phyloP scores from a whole-genome alignment of 2,113 vertebrate species.

The Stegastes partitus region DNA sequence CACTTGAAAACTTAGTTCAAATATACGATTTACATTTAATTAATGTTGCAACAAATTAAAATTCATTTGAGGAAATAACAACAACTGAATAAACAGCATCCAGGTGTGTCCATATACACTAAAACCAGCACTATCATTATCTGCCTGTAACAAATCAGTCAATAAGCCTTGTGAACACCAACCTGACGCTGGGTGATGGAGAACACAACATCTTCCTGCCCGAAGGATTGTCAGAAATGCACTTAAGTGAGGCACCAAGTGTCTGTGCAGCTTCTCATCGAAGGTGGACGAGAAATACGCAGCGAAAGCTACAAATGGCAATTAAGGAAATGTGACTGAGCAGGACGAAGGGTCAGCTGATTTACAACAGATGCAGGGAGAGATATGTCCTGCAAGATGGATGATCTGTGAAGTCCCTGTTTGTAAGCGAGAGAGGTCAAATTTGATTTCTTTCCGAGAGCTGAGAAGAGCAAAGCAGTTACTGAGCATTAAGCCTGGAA shows the following conservation, averaged over 20 bases:
- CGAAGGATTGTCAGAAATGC: slow-evolving; percentile 27
- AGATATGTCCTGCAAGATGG: slow-evolving; percentile 37
- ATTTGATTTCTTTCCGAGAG: background rate
- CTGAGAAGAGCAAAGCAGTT: background rate
- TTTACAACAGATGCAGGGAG: slow-evolving; percentile 21
- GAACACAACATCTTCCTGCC: too few species aligned
- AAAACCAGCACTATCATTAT: background rate
- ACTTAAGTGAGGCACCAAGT: slow-evolving; percentile 11
- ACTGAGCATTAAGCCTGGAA: too few species aligned
- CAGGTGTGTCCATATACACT: background rate
- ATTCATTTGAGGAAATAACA: too few species aligned
- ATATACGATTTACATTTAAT: background rate
- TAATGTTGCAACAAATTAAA: background rate
- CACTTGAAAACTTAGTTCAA: too few species aligned
- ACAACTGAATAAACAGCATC: slow-evolving; percentile 1
- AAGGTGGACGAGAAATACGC: slow-evolving; percentile 15
- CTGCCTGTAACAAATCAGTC: slow-evolving; percentile 14
- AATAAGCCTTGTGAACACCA: slow-evolving; percentile 21
- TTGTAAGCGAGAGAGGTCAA: background rate
- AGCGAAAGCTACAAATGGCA: slow-evolving; percentile 10
- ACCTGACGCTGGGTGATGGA: slow-evolving; percentile 21
- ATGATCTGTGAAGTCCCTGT: slow-evolving; percentile 24
- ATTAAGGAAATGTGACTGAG: slow-evolving; percentile 16
- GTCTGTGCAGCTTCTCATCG: slow-evolving; percentile 8
- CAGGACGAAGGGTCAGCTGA: slow-evolving; percentile 13